Evolutionary conservation across 2,113 vertebrate genomes (phyloP), one percentile per base, ranked within the genome.

Genomic region (Pangasianodon gigas): DNA sequence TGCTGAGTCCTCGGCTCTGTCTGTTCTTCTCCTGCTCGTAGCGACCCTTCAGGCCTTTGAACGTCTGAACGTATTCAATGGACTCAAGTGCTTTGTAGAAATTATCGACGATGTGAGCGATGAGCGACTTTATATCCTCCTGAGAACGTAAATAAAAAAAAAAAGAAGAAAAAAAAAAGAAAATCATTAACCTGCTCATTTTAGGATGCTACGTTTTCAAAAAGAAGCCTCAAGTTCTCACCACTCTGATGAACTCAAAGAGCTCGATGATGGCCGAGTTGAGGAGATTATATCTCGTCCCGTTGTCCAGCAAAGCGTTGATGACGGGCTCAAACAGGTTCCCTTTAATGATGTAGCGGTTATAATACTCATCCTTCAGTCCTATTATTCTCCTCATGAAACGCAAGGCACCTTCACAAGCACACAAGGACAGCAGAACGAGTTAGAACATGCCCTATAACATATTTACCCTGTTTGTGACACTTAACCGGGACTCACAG

Each of bases 311-410:
- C 94, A 99, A 96, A 86, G 98, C 98, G 6, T 99, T 99, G 93
- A 99, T 97, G 91, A 99, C 98, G 0, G 98, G 98, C 91, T 99
- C 98, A 95, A 99, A 99, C 83, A 99, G 95, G 95, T 99, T 99
- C 91, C 98, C 98, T 96, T 98, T 98, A 93, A 97, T 98, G 95
- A 99, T 99, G 91, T 99, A 99, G 89, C 98, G 97, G 95, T 99
- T 99, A 92, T 99, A 99, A 94, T 99, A 99, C 91, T 99, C 98
- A 91, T 99, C 98, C 92, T 99, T 99, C 89, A 99, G 96, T 51
- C 98, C 98, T 52, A 99, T 99, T 94, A 99, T 99, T 89, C 98
- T 96, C 92, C 98, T 97, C 98, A 99, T 98, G 93, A 99, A 99
- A 90, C 98, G 98, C 94, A 99, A 96, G 85, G 98, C 98, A 96